Percentiles rank a stretch among this genome's conserved stretches.
Conservation (phyloP, 2,888 invertebrate genomes). For the Rhaphigaster nebulosa region DNA sequence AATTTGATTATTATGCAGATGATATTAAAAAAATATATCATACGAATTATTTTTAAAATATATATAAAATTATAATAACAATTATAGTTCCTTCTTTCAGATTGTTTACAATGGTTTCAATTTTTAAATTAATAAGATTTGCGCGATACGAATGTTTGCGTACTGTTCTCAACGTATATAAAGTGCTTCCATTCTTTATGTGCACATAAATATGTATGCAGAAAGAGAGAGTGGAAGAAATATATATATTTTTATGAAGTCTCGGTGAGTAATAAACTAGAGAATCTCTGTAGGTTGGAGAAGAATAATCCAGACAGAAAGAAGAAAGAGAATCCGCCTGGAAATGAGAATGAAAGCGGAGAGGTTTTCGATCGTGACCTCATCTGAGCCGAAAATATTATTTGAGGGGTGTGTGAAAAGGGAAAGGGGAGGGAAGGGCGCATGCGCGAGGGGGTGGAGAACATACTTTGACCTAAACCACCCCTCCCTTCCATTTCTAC, state of each 20-base stretch:
- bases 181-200: not conserved
- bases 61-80: no score
- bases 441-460: conserved; percentile 48
- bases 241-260: not conserved
- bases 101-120: no score
- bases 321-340: conserved; percentile 49
- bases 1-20: no score
- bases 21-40: no score
- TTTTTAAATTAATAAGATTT: no score
- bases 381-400: conserved; percentile 55
- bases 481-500: conserved; percentile 60
- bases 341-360: conserved; percentile 46
- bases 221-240: not conserved
- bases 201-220: not conserved
- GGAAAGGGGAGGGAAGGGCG: conserved; percentile 43
- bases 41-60: no score
- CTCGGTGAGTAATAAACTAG: not conserved
- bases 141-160: not conserved
- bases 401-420: conserved; percentile 52
- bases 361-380: conserved; percentile 52
- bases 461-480: conserved; percentile 60
- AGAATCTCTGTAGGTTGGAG: not conserved
- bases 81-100: no score
- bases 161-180: not conserved
- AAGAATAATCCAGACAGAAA: conserved; percentile 36